Base-by-base conservation (phyloP, 2,797 vertebrate species). In the Okamejei kenojei region DNA sequence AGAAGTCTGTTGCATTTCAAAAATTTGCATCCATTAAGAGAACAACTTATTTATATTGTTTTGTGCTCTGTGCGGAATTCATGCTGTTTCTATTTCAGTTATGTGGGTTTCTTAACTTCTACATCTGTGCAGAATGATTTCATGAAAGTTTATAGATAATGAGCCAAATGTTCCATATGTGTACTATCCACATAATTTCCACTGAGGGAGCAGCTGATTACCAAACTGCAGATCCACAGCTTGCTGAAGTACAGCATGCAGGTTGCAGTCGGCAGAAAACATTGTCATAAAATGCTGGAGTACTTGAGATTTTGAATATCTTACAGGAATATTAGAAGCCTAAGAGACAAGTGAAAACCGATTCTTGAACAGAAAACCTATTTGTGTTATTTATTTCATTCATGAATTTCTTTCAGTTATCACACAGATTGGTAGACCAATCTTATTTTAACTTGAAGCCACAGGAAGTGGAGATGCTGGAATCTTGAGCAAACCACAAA, bases 121-220 rank as follows among this genome's bases (percentile, higher is more conserved):
- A 15, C 82, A 65, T 86, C 82, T 86, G 82, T 86, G 61, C 82
- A 19, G 26, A 32, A 86, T 65, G 61, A 86, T 61, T 86, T 32
- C 58, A 86, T 65, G 82, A 29, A 65, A 32, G 63, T 86, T 19
- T 65, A 65, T 63, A 65, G 58, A 65, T 86, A 65, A 86, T 86
- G 61, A 86, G 61, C 82, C 58, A 86, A 65, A 8, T 32, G 29
- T 61, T 86, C 58, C 82, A 32, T 86, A n/a, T 86, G 82, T 86
- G 58, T 65, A 29, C 61, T 61, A 86, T 86, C n/a, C 26, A 63
- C 17, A 63, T 86, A 65, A 65, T 63, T 86, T 61, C 58, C 82
- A 86, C 82, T 86, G 58, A 29, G 38, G 58, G 7, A 63, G 63
- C 82, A 86, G 63, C 29, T 63, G 58, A 86, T 86, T 86, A 58